phyloP scores from a whole-genome alignment of 2,113 vertebrate species.

The Nestor notabilis region DNA sequence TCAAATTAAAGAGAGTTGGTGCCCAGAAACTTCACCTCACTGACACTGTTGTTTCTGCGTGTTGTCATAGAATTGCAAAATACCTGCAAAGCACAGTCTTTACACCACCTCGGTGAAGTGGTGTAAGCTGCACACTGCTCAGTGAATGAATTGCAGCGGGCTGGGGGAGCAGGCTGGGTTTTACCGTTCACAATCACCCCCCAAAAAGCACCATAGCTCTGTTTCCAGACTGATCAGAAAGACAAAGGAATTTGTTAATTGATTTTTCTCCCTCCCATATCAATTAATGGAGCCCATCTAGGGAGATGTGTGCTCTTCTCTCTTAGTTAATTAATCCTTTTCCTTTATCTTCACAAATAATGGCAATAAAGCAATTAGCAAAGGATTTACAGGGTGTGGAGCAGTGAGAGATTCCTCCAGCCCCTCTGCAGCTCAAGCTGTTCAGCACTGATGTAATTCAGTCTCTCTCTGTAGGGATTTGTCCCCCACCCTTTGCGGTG shows the following conservation, averaged over 20 bases:
- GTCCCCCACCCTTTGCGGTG: not conserved
- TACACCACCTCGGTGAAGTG: not conserved
- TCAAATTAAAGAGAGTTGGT: not conserved
- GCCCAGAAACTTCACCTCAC: not conserved
- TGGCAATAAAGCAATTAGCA: slow-evolving; percentile 63
- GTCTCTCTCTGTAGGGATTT: not conserved
- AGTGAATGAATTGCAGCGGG: not conserved
- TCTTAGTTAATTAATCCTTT: slow-evolving; percentile 49
- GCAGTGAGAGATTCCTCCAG: slow-evolving; percentile 9
- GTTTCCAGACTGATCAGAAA: slow-evolving; percentile 21
- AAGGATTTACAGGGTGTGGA: slow-evolving; percentile 63
- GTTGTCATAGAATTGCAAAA: not conserved
- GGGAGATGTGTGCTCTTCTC: slow-evolving; percentile 17
- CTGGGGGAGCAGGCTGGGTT: accelerated
- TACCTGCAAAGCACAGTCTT: not conserved
- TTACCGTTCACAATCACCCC: not conserved
- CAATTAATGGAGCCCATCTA: slow-evolving; percentile 37
- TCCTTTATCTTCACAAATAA: slow-evolving; percentile 60
- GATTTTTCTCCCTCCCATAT: slow-evolving; percentile 52
- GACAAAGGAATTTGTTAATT: slow-evolving; percentile 54
- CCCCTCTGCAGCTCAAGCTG: slow-evolving; percentile 23
- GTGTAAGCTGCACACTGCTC: not conserved
- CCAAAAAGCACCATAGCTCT: not conserved
- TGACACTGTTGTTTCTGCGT: not conserved
- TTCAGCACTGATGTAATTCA: not conserved